These are phyloP conservation scores for Heterodera carotae DNA, from an alignment of 1,140 invertebrate species.

Conservation along the genomic window DNA sequence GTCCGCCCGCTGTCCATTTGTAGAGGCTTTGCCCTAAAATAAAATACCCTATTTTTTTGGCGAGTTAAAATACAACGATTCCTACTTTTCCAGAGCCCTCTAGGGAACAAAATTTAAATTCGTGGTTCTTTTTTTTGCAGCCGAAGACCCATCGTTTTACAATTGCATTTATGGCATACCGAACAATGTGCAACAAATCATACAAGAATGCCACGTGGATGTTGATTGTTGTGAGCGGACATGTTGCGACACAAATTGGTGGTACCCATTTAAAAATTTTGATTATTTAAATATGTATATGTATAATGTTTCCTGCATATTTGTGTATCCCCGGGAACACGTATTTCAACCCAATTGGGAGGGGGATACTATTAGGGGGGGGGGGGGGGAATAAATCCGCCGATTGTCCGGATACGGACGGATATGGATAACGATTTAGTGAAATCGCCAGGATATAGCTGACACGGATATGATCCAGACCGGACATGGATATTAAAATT, in stretches of 20 bases:
- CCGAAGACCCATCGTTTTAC: slow-evolving; percentile 26
- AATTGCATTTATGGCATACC: slow-evolving; percentile 31
- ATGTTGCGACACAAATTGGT: slow-evolving; percentile 28
- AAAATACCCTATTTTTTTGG: background rate
- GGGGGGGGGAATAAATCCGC: too few relatives aligned
- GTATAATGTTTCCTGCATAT: too few relatives aligned
- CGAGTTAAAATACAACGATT: background rate
- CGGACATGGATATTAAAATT: too few relatives aligned
- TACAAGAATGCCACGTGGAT: slow-evolving; percentile 28
- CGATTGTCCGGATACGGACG: too few relatives aligned
- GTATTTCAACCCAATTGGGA: too few relatives aligned
- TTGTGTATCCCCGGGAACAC: too few relatives aligned
- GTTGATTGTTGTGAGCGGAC: slow-evolving; percentile 27
- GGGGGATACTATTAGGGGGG: too few relatives aligned
- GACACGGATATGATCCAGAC: too few relatives aligned
- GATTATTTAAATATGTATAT: background rate
- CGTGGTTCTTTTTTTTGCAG: too few relatives aligned
- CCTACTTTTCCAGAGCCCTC: background rate
- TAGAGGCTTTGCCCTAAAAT: background rate
- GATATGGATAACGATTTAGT: too few relatives aligned
- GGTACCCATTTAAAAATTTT: background rate
- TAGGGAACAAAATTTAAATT: slow-evolving; percentile 1
- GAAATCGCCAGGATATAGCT: too few relatives aligned
- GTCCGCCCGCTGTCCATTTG: background rate
- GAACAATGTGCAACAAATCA: slow-evolving; percentile 21